Conservation (phyloP, 1,140 invertebrate genomes). For the Dolichoris vasculosae region DNA sequence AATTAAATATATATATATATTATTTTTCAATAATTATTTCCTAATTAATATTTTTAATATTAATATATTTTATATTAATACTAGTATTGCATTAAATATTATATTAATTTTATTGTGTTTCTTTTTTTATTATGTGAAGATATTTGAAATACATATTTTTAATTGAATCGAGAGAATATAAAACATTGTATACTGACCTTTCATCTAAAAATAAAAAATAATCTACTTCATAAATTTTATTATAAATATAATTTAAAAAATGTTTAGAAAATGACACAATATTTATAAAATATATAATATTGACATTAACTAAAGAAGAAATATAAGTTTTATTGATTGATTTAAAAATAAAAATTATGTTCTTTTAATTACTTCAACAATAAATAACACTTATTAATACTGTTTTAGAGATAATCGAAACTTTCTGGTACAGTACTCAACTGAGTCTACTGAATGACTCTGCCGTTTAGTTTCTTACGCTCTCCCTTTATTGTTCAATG, state of each 20-base stretch:
- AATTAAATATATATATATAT: background rate
- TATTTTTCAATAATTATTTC: background rate
- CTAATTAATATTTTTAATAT: no score
- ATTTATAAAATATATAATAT: background rate
- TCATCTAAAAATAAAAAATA: background rate
- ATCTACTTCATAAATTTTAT: background rate
- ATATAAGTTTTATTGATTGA: no score
- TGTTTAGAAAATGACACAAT: background rate
- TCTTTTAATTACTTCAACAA: background rate
- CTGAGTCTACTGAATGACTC: conserved; percentile 37
- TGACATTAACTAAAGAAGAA: no score
- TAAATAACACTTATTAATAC: background rate
- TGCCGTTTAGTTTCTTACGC: conserved; percentile 45
- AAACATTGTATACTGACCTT: conserved; percentile 8
- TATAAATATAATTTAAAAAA: background rate
- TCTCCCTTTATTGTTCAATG: conserved; percentile 50
- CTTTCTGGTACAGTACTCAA: conserved; percentile 28
- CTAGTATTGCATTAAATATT: no score
- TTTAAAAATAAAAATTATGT: no score
- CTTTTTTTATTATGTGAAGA: background rate
- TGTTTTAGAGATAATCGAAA: conserved; percentile 21
- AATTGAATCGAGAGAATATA: background rate
- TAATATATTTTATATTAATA: no score
- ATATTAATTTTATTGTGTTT: background rate
- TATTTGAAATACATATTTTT: background rate